These are phyloP conservation scores for Drosophila neutralis DNA, from an alignment of 2,888 invertebrate species.

Conservation along the genomic window DNA sequence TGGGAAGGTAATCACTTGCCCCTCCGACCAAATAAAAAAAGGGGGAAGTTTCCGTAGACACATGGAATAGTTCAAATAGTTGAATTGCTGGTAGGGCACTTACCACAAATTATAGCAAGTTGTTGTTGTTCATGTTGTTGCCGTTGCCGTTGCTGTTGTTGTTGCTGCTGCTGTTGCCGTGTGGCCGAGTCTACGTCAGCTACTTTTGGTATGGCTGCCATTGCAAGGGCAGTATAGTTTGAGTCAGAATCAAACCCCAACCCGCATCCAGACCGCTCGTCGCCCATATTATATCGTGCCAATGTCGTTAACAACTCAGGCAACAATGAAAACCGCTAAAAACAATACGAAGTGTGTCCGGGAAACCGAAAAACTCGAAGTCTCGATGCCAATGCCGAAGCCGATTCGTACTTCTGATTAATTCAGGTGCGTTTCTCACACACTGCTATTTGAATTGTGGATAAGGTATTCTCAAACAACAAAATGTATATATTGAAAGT, in stretches of 20 bases:
- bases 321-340: slow-evolving; percentile 55
- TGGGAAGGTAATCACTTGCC: slow-evolving; percentile 65
- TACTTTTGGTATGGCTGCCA: slow-evolving; percentile 23
- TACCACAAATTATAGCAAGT: slow-evolving; percentile 68
- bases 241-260: slow-evolving; percentile 16
- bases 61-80: slow-evolving; percentile 64
- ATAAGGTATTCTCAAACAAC: neutral
- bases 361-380: slow-evolving; percentile 28
- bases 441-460: slow-evolving; percentile 32
- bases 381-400: slow-evolving; percentile 37
- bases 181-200: slow-evolving; percentile 26
- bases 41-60: slow-evolving; percentile 68
- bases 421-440: slow-evolving; percentile 46
- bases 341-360: slow-evolving; percentile 36
- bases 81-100: slow-evolving; percentile 67
- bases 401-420: slow-evolving; percentile 59
- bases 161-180: slow-evolving; percentile 22
- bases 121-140: slow-evolving; percentile 38
- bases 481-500: neutral
- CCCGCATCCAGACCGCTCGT: slow-evolving; percentile 62
- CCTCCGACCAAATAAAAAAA: slow-evolving; percentile 42
- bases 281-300: slow-evolving; percentile 65
- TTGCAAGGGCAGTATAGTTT: neutral
- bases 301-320: slow-evolving; percentile 56
- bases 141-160: slow-evolving; percentile 11